Evolutionary conservation across 1,140 invertebrate genomes (phyloP).

Genomic region (Hydropsyche tenuis): DNA sequence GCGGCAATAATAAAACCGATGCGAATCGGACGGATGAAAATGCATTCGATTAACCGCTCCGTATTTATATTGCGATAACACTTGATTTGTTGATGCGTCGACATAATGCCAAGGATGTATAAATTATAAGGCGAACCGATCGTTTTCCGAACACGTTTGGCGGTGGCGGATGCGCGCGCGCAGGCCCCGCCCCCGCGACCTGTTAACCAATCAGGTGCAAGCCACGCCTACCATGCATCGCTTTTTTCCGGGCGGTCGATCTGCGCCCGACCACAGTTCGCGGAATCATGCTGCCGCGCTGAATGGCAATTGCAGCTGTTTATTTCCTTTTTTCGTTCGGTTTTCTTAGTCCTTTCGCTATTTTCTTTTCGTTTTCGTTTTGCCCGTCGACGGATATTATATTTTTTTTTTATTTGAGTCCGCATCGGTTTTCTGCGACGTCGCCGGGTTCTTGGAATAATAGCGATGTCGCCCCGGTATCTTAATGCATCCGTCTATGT

Average conservation of each 20-base stretch:
- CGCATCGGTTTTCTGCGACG: constrained; percentile 3
- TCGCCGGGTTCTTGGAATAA: constrained; percentile 13
- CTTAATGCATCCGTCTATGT: constrained; percentile 21
- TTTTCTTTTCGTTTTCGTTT: not conserved
- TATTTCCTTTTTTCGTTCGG: not conserved
- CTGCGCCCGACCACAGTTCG: constrained; percentile 1
- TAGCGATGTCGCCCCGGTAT: constrained; percentile 22
- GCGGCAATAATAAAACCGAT: too few species aligned
- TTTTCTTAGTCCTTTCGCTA: constrained; percentile 6
- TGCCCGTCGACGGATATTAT: not conserved
- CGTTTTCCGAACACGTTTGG: constrained; percentile 7
- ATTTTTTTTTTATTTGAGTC: constrained; percentile 1
- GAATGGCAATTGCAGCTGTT: constrained; percentile 31
- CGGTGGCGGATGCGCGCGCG: constrained; percentile 24
- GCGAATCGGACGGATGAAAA: too few species aligned
- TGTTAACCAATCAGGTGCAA: constrained; percentile 18
- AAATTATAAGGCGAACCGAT: not conserved
- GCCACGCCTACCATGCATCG: not conserved
- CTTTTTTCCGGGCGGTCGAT: constrained; percentile 26
- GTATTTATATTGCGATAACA: too few species aligned
- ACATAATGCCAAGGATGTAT: constrained; percentile 1
- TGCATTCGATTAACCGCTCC: too few species aligned
- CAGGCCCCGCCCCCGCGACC: constrained; percentile 10
- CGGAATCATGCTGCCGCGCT: constrained; percentile 12
- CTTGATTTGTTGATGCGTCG: constrained; percentile 4